Conservation (phyloP, 2,888 invertebrate species). For the Mythimna albipuncta region DNA sequence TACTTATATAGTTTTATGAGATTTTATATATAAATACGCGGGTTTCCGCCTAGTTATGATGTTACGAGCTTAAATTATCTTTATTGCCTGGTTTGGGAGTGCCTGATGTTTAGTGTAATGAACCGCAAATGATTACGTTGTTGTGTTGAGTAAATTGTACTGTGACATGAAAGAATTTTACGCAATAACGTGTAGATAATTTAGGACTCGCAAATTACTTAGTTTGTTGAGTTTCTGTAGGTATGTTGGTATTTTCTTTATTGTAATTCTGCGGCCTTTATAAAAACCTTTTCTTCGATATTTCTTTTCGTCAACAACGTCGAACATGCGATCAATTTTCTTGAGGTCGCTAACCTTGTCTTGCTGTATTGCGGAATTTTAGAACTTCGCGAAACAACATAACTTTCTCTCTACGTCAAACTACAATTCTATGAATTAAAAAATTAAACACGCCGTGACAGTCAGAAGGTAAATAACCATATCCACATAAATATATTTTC, state of each 20-base stretch:
- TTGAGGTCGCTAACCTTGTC: slow-evolving; percentile 32
- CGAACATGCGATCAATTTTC: slow-evolving; percentile 35
- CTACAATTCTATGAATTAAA: slow-evolving; percentile 44
- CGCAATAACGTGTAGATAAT: slow-evolving; percentile 5
- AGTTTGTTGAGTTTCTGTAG: background rate
- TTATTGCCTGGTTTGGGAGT: slow-evolving; percentile 54
- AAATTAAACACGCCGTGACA: slow-evolving; percentile 63
- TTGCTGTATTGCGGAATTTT: slow-evolving; percentile 13
- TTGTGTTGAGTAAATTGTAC: slow-evolving; percentile 19
- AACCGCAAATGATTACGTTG: slow-evolving; percentile 35
- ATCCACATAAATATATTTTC: slow-evolving; percentile 88
- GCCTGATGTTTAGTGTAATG: slow-evolving; percentile 37
- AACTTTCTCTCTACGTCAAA: background rate
- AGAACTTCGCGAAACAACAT: slow-evolving; percentile 10
- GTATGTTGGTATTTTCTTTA: slow-evolving; percentile 13
- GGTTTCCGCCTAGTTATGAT: slow-evolving; percentile 54
- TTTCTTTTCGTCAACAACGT: slow-evolving; percentile 19
- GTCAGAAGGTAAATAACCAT: slow-evolving; percentile 77
- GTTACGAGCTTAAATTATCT: slow-evolving; percentile 62
- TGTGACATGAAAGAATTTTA: slow-evolving; percentile 41
- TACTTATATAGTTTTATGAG: slow-evolving; percentile 60
- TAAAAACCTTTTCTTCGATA: background rate
- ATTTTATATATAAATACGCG: slow-evolving; percentile 61
- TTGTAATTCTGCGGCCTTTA: background rate
- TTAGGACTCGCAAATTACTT: background rate